Conservation (phyloP, 2,888 invertebrate genomes). For the Allygus modestus region DNA sequence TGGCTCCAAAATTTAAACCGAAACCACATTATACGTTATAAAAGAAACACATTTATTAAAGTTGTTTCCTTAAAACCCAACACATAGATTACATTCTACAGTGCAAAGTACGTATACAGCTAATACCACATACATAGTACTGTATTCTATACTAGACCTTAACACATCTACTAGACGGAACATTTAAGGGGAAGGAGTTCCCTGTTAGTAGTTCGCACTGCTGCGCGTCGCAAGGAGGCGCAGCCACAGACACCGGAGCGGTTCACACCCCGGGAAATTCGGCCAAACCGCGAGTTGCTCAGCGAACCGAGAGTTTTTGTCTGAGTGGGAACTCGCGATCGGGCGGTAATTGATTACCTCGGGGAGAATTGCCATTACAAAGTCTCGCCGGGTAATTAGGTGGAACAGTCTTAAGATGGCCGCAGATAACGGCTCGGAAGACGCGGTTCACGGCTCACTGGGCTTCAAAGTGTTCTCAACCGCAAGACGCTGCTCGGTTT, state of each 20-base stretch:
- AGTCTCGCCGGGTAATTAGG: conserved; percentile 29
- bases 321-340: conserved; percentile 36
- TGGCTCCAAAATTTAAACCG: too few species aligned
- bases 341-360: conserved; percentile 46
- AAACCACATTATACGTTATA: too few species aligned
- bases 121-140: too few species aligned
- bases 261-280: background rate
- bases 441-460: conserved; percentile 1
- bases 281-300: background rate
- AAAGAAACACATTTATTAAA: too few species aligned
- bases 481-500: background rate
- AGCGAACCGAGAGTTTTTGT: conserved; percentile 43
- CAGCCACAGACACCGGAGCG: background rate
- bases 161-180: too few species aligned
- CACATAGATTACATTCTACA: too few species aligned
- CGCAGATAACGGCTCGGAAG: conserved; percentile 42
- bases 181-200: too few species aligned
- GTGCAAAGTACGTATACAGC: too few species aligned
- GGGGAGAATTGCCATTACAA: conserved; percentile 34
- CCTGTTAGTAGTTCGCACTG: background rate
- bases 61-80: too few species aligned
- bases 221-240: background rate
- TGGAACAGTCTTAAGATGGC: conserved; percentile 57
- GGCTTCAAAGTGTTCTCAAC: conserved; percentile 40
- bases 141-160: too few species aligned